Percentiles rank a stretch among this genome's conserved stretches.
These are phyloP conservation scores for Homalodisca vitripennis DNA, from an alignment of 1,140 invertebrate species.

Conservation along the genomic window DNA sequence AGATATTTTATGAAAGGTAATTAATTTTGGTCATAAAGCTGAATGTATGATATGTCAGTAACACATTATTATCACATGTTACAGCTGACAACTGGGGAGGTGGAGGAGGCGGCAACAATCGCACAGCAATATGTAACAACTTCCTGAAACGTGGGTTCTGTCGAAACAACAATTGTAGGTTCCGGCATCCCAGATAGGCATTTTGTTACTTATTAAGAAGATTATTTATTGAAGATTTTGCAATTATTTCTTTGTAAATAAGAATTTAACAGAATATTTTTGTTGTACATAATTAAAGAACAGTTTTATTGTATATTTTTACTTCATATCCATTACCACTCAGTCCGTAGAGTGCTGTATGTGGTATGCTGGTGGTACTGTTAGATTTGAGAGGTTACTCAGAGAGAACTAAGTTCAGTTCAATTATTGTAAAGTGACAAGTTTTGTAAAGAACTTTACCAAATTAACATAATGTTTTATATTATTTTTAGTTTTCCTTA, in stretches of 20 bases:
- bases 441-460: not conserved
- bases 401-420: not conserved
- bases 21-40: not conserved
- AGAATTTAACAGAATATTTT: too few relatives aligned
- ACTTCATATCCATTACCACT: too few relatives aligned
- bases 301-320: too few relatives aligned
- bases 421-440: not conserved
- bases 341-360: too few relatives aligned
- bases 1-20: not conserved
- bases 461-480: not conserved
- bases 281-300: too few relatives aligned
- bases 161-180: constrained; percentile 32
- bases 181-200: constrained; percentile 29
- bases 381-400: not conserved
- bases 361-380: too few relatives aligned
- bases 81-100: constrained; percentile 18
- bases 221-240: not conserved
- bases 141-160: constrained; percentile 35
- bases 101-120: constrained; percentile 13
- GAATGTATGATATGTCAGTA: not conserved
- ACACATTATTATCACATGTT: constrained; percentile 1
- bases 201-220: not conserved
- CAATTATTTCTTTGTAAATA: too few relatives aligned
- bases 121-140: constrained; percentile 31
- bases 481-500: not conserved